Base-by-base conservation (phyloP, 2,797 vertebrate species). In the Chiroxiphia lanceolata region DNA sequence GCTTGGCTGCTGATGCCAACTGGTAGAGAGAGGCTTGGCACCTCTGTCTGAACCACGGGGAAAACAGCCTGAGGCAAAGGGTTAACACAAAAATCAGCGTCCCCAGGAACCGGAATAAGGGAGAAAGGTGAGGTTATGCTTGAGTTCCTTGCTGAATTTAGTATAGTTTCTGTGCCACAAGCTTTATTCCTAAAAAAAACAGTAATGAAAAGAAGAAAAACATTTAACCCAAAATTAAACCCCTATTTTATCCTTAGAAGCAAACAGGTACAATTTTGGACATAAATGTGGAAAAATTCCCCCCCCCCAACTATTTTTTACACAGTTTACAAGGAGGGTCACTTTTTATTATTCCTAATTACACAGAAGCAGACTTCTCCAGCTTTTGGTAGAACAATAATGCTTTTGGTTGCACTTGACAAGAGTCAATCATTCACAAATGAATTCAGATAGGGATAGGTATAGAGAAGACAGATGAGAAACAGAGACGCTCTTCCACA, bases 81-180 rank as follows among this genome's bases (percentile, higher is more conserved):
- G 29, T 95, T 96, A 57, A 95, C 78, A 81, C 76, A 71, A 79
- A 95, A 98, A 34, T 98, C 97, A 7, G 97, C 81, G 79, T 98
- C 97, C 68, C 95, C 68, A 47, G 93, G 57, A 89, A 95, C 33
- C 0, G 98, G 92, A 59, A 94, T 87, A 96, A 86, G 27, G 51
- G 98, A 92, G 54, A 84, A 80, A 25, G 97, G 71, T 45, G 94
- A 95, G 50, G 12, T 21, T 33, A 80, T 59, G 48, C 90, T 87
- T 69, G 78, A 56, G 54, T 86, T 93, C 59, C 64, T 91, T 40
- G 79, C 54, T 26, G 83, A 92, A 89, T 74, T 83, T 12, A 33
- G 27, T 53, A 31, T 11, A 0, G 3, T 83, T 93, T 97, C 80
- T 7, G 67, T 64, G 60, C 84, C 59, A 85, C 84, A 86, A 77